Percentiles rank a stretch among this genome's conserved stretches.
Conservation (phyloP, 2,113 vertebrate genomes). For the Callipepla squamata region DNA sequence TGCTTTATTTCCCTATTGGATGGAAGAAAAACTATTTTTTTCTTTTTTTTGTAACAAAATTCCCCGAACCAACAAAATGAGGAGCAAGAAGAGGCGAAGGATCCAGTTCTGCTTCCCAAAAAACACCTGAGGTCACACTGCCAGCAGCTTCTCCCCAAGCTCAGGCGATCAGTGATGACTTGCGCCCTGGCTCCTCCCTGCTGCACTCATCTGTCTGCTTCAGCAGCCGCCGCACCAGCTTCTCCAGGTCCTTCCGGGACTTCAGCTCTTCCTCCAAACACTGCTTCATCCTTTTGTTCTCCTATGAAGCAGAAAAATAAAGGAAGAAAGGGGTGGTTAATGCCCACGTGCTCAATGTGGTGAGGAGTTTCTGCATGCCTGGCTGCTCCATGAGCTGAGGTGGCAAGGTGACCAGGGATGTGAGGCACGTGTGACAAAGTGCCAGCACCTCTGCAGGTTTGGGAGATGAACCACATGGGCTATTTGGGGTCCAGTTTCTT, state of each 20-base stretch:
- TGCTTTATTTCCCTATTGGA: slow-evolving; percentile 37
- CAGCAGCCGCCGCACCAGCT: slow-evolving; percentile 89
- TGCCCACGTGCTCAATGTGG: background rate
- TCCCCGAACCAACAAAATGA: slow-evolving; percentile 51
- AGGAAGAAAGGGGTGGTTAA: background rate
- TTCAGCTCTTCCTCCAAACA: slow-evolving; percentile 97
- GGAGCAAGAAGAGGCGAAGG: slow-evolving; percentile 62
- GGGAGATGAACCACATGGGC: background rate
- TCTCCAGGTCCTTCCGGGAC: slow-evolving; percentile 94
- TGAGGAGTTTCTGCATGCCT: background rate
- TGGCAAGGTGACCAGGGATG: background rate
- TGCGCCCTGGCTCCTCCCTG: slow-evolving; percentile 87
- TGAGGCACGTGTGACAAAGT: background rate
- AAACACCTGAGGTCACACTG: slow-evolving; percentile 56
- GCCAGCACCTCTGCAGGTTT: background rate
- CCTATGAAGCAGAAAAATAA: slow-evolving; percentile 72
- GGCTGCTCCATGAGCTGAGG: background rate
- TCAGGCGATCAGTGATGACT: slow-evolving; percentile 71
- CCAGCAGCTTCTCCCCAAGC: background rate
- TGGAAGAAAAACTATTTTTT: background rate
- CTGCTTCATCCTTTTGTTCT: slow-evolving; percentile 96
- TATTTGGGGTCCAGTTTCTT: background rate
- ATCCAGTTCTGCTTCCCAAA: slow-evolving; percentile 34
- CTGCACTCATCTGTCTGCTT: slow-evolving; percentile 92
- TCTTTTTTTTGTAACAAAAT: slow-evolving; percentile 43